Evolutionary conservation across 2,797 vertebrate genomes (phyloP).

Genomic region (Scolopax bukidnonensis): DNA sequence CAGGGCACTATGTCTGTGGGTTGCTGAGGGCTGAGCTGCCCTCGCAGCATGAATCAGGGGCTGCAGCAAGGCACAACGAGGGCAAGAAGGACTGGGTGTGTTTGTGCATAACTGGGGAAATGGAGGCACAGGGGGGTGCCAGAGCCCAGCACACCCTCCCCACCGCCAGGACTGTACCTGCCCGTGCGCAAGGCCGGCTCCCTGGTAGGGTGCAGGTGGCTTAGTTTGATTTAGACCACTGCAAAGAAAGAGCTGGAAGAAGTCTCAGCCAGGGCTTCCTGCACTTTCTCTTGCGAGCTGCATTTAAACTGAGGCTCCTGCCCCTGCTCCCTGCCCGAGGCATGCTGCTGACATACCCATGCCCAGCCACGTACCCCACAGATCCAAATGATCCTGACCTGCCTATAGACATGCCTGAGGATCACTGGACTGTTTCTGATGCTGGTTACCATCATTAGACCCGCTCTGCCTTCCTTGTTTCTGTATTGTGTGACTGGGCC

Average conservation of each 20-base stretch:
- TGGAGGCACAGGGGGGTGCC: rapidly evolving
- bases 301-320: neutral
- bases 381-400: neutral
- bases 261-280: neutral
- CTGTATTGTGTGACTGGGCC: neutral
- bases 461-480: neutral
- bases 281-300: neutral
- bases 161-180: neutral
- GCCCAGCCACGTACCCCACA: rapidly evolving
- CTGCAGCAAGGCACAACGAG: rapidly evolving
- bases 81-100: neutral
- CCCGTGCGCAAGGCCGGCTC: neutral
- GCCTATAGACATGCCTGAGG: neutral
- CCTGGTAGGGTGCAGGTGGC: neutral
- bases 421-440: neutral
- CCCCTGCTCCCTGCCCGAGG: neutral
- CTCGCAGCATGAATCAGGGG: neutral
- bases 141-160: rapidly evolving
- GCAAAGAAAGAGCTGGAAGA: neutral
- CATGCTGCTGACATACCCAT: neutral
- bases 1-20: neutral
- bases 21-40: neutral
- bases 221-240: neutral
- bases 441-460: neutral
- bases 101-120: neutral